phyloP scores from a whole-genome alignment of 2,113 vertebrate species.

The Takifugu bimaculatus region DNA sequence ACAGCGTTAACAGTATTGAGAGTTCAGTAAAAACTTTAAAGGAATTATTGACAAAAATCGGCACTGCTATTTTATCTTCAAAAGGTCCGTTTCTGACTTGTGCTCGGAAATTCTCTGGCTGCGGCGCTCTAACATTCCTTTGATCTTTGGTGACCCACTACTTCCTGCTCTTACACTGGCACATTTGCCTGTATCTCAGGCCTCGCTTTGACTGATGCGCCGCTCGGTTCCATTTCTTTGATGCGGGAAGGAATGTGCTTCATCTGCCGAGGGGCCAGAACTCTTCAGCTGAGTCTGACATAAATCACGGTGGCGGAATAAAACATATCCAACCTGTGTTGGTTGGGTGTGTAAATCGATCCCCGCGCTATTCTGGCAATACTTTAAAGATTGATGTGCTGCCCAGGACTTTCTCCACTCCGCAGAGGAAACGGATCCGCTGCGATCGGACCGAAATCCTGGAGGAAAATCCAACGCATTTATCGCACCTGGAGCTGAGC shows the following conservation, averaged over 20 bases:
- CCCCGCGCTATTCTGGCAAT: neutral
- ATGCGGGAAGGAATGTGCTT: constrained; percentile 21
- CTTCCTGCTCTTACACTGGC: constrained; percentile 41
- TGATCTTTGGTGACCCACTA: constrained; percentile 40
- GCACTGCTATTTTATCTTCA: constrained; percentile 49
- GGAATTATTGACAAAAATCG: constrained; percentile 50
- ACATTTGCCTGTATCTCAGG: constrained; percentile 17
- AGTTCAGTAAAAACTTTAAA: constrained; percentile 34
- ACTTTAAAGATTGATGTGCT: too few relatives aligned
- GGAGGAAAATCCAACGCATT: too few relatives aligned
- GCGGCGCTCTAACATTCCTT: constrained; percentile 31
- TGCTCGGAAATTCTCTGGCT: constrained; percentile 40
- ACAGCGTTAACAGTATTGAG: constrained; percentile 11
- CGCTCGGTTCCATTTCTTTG: constrained; percentile 16
- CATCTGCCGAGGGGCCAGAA: constrained; percentile 1
- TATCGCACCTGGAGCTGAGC: too few relatives aligned
- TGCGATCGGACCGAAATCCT: too few relatives aligned
- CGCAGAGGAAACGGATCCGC: too few relatives aligned
- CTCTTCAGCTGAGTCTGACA: neutral
- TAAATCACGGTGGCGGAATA: too few relatives aligned
- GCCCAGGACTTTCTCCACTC: too few relatives aligned
- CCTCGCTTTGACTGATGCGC: constrained; percentile 24
- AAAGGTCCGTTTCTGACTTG: constrained; percentile 41
- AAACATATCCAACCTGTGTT: too few relatives aligned
- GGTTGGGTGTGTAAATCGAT: too few relatives aligned